Conservation (phyloP, 2,113 vertebrate genomes). For the Tenrec ecaudatus region DNA sequence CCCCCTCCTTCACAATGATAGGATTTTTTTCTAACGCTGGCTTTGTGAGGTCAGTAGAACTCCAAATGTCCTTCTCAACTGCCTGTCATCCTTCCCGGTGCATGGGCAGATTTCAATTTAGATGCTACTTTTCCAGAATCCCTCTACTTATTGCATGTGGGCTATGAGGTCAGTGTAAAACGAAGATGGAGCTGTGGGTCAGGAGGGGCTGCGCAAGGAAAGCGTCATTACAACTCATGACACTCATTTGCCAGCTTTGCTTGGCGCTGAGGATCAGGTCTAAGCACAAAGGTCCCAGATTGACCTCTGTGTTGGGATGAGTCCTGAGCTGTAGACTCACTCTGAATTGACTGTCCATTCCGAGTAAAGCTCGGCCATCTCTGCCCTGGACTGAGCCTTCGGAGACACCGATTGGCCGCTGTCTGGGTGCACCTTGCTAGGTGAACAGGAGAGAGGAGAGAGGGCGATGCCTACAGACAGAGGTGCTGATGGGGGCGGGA, state of each 20-base stretch:
- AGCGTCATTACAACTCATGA: slow-evolving; percentile 17
- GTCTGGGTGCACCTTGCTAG: slow-evolving; percentile 73
- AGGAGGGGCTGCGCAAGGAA: background rate
- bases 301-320: background rate
- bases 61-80: slow-evolving; percentile 17
- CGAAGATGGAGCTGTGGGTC: background rate
- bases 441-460: slow-evolving; percentile 13
- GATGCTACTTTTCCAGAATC: slow-evolving; percentile 55
- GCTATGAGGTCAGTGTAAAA: slow-evolving; percentile 7
- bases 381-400: slow-evolving; percentile 46
- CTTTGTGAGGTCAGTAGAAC: background rate
- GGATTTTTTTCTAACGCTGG: background rate
- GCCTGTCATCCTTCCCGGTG: background rate
- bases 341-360: slow-evolving; percentile 39
- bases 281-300: background rate
- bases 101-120: slow-evolving; percentile 56
- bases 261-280: background rate
- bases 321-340: background rate
- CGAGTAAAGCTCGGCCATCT: background rate
- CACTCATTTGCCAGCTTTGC: slow-evolving; percentile 23
- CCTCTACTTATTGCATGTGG: background rate
- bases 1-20: too few relatives aligned
- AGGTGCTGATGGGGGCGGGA: slow-evolving; percentile 72
- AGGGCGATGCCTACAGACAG: slow-evolving; percentile 78
- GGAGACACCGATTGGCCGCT: slow-evolving; percentile 55